Percentiles rank a stretch among this genome's conserved stretches.
Conservation (phyloP, 2,113 vertebrate genomes). For the Cygnus atratus region DNA sequence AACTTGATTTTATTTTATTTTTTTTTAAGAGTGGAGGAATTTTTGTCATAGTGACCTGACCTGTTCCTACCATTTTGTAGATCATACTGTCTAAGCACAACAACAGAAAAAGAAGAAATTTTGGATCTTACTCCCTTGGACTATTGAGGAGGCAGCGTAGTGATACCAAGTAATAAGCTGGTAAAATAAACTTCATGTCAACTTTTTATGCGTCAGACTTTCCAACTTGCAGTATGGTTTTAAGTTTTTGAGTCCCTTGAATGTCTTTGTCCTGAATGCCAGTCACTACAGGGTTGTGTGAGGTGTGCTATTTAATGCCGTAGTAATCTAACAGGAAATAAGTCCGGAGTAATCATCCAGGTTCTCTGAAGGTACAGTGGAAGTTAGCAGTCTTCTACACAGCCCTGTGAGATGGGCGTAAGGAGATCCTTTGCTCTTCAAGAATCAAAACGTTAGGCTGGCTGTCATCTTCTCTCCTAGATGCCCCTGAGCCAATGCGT, state of each 20-base stretch:
- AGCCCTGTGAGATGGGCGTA: neutral
- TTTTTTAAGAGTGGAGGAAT: neutral
- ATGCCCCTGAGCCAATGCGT: neutral
- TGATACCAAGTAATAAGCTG: neutral
- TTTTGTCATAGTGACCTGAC: neutral
- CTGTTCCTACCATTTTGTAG: neutral
- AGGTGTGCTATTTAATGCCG: neutral
- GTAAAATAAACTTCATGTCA: fast-evolving
- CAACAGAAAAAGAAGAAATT: neutral
- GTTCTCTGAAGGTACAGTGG: neutral
- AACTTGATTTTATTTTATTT: fast-evolving
- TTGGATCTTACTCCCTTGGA: neutral
- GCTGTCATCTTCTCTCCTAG: neutral
- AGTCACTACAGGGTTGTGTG: neutral
- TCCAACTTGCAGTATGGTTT: neutral
- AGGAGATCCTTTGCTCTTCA: neutral
- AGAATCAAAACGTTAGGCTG: neutral
- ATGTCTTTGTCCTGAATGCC: neutral
- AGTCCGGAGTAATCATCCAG: neutral
- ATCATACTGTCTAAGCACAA: neutral
- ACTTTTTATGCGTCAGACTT: neutral
- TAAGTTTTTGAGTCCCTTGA: neutral
- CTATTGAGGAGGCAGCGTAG: neutral
- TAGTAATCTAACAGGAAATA: neutral
- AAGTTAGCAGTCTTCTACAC: neutral